Percentiles rank a stretch among this genome's conserved stretches.
phyloP scores from a whole-genome alignment of 2,113 vertebrate genomes.

The Epinephelus cyanopodus region DNA sequence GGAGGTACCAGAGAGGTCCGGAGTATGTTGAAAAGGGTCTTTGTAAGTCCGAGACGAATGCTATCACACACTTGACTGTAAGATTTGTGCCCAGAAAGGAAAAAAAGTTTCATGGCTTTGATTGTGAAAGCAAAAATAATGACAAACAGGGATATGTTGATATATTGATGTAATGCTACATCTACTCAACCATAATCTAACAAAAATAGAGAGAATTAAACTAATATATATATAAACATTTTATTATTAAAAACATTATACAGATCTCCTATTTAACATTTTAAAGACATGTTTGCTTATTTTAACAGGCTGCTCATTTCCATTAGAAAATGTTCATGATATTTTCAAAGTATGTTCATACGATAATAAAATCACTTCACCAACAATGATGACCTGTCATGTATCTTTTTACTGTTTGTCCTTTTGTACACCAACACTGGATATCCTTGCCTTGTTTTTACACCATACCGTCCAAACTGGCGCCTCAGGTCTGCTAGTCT shows the following conservation, averaged over 20 bases:
- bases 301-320: neutral
- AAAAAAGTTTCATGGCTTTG: neutral
- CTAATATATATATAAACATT: neutral
- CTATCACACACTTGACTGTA: too few species aligned
- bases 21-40: neutral
- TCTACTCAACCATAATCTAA: neutral
- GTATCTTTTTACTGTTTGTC: too few species aligned
- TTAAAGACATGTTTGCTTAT: neutral
- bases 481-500: too few species aligned
- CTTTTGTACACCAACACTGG: too few species aligned
- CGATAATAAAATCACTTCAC: slow-evolving; percentile 35
- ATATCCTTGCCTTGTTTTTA: too few species aligned
- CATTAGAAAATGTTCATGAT: neutral
- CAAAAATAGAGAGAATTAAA: neutral
- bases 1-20: neutral
- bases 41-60: neutral
- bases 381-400: neutral
- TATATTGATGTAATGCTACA: slow-evolving; percentile 1
- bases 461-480: too few species aligned
- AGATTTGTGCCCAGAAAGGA: neutral
- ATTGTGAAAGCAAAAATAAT: neutral
- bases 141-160: neutral
- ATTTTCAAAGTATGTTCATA: slow-evolving; percentile 12
- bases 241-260: neutral
- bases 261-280: neutral